A percentile compares a stretch with the other conserved stretches of the same genome.
Conservation (phyloP, 2,113 vertebrate species). For the Galbula dea region DNA sequence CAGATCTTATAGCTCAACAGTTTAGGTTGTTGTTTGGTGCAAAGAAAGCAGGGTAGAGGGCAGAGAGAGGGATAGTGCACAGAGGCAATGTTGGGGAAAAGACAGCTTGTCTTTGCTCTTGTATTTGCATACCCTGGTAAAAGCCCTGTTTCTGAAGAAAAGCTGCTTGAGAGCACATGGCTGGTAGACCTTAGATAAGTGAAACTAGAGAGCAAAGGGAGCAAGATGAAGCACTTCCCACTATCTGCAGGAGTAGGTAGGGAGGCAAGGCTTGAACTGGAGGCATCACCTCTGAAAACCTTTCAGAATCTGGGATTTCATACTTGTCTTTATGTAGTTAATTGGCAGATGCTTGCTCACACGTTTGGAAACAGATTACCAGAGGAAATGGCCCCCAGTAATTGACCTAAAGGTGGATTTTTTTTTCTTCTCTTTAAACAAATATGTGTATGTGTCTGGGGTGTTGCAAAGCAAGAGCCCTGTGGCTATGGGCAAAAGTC, state of each 20-base stretch:
- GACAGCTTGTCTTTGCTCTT: not conserved
- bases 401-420: not conserved
- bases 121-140: not conserved
- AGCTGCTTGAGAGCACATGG: not conserved
- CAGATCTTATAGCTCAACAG: not conserved
- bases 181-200: not conserved
- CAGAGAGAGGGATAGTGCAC: not conserved
- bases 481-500: not conserved
- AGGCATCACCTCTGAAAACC: not conserved
- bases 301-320: not conserved
- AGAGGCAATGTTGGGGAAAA: not conserved
- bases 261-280: not conserved
- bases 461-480: not conserved
- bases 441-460: not conserved
- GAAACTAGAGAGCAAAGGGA: not conserved
- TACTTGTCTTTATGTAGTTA: not conserved
- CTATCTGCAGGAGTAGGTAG: not conserved
- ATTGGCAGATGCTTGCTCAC: not conserved
- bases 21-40: not conserved
- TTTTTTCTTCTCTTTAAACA: not conserved
- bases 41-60: not conserved
- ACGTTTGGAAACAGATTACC: not conserved
- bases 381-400: not conserved
- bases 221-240: not conserved
- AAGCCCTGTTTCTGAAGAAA: not conserved